Conservation (phyloP, 2,888 invertebrate species). For the Gandaritis pyraliata region DNA sequence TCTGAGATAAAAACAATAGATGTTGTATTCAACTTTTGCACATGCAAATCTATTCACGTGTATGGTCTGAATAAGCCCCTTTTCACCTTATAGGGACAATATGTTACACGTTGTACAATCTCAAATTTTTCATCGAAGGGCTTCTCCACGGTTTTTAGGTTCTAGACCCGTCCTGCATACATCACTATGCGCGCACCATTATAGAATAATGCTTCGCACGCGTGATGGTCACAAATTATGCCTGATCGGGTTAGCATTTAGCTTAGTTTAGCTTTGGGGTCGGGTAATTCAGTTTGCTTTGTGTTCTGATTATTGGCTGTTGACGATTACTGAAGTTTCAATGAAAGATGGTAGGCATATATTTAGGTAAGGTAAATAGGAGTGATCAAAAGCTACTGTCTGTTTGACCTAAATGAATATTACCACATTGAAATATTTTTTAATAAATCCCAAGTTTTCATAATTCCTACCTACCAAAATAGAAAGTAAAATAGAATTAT, state of each 20-base stretch:
- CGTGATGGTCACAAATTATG: constrained; percentile 80
- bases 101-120: too few species aligned
- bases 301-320: constrained; percentile 54
- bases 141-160: constrained; percentile 50
- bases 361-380: background rate
- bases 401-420: too few species aligned
- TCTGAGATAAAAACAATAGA: too few species aligned
- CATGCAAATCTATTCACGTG: too few species aligned
- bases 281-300: constrained; percentile 71
- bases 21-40: too few species aligned
- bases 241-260: constrained; percentile 83
- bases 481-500: background rate
- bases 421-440: too few species aligned
- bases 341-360: background rate
- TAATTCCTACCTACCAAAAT: too few species aligned
- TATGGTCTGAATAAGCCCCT: too few species aligned
- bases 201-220: constrained; percentile 67
- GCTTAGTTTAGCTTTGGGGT: constrained; percentile 69
- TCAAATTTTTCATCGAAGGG: background rate
- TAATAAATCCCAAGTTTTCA: too few species aligned
- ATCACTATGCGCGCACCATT: constrained; percentile 79
- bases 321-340: constrained; percentile 40
- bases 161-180: constrained; percentile 73
- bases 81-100: too few species aligned
- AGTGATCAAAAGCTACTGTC: too few species aligned